Percentiles rank a stretch among this genome's conserved stretches.
Evolutionary conservation across 2,113 vertebrate species (phyloP).

Genomic region (Xiphophorus couchianus): DNA sequence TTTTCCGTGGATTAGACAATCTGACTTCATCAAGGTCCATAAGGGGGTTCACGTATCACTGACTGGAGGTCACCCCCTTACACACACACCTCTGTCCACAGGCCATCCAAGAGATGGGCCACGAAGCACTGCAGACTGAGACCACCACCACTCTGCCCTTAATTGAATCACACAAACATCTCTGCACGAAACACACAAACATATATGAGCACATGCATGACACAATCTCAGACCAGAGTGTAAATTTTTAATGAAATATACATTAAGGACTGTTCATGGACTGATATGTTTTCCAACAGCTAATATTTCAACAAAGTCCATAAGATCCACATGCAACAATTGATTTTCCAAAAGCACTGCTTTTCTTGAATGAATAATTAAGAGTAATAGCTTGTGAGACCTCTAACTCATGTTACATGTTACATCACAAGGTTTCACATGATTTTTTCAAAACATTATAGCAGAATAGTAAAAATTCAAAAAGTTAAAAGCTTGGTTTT

Average conservation of each 20-base stretch:
- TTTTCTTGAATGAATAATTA: constrained; percentile 78
- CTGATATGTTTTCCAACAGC: constrained; percentile 70
- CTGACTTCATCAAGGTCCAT: constrained; percentile 81
- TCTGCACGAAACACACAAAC: constrained; percentile 14
- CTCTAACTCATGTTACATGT: constrained; percentile 71
- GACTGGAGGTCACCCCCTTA: constrained; percentile 69
- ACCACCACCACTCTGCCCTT: constrained; percentile 25
- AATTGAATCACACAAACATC: constrained; percentile 15
- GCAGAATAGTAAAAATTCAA: constrained; percentile 25
- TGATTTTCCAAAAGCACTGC: constrained; percentile 75
- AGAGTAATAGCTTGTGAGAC: constrained; percentile 72
- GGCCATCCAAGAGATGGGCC: constrained; percentile 30
- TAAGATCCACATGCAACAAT: constrained; percentile 69
- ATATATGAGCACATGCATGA: constrained; percentile 2
- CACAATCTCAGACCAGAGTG: constrained; percentile 33
- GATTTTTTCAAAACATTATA: constrained; percentile 43
- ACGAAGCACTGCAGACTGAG: constrained; percentile 38
- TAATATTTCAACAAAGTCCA: constrained; percentile 74
- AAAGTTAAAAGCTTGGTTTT: neutral
- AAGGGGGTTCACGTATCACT: constrained; percentile 75
- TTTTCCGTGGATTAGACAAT: constrained; percentile 81
- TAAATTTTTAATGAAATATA: constrained; percentile 81
- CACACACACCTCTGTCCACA: constrained; percentile 18
- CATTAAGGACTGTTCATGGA: constrained; percentile 76
- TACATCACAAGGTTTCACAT: constrained; percentile 30